Evolutionary conservation across 2,797 vertebrate species (phyloP).

Genomic region (Denticeps clupeoides): DNA sequence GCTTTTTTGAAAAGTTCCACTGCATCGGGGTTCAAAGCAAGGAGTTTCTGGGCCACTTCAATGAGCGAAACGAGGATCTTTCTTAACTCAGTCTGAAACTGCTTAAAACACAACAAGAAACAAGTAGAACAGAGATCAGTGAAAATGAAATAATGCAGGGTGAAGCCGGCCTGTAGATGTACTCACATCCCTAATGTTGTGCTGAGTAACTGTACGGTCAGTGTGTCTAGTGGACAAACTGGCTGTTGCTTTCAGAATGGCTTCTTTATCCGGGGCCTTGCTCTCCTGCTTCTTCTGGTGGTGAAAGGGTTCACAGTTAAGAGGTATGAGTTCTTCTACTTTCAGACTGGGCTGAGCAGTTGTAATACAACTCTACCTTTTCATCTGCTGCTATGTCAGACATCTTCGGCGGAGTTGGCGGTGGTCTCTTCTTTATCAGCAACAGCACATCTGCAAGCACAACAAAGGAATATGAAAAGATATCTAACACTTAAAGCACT

Average conservation of each 20-base stretch:
- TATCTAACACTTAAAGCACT: too few species aligned
- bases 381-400: slow-evolving; percentile 81
- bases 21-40: slow-evolving; percentile 92
- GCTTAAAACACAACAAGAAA: slow-evolving; percentile 9
- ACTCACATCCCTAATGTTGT: slow-evolving; percentile 90
- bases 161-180: not conserved
- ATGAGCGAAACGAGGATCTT: slow-evolving; percentile 96
- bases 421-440: slow-evolving; percentile 81
- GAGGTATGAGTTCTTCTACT: too few species aligned
- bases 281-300: slow-evolving; percentile 86
- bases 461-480: not conserved
- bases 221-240: slow-evolving; percentile 66
- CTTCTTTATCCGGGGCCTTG: slow-evolving; percentile 92
- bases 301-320: not conserved
- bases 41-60: slow-evolving; percentile 93
- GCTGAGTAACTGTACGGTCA: slow-evolving; percentile 79
- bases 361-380: too few species aligned
- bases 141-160: not conserved
- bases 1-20: slow-evolving; percentile 96
- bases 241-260: slow-evolving; percentile 84
- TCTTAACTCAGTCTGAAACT: slow-evolving; percentile 97
- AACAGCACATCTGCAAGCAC: slow-evolving; percentile 70
- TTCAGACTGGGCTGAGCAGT: too few species aligned
- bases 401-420: slow-evolving; percentile 74
- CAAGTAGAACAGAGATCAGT: not conserved